Base-by-base conservation (phyloP, 2,797 vertebrate species). In the Anguilla anguilla region DNA sequence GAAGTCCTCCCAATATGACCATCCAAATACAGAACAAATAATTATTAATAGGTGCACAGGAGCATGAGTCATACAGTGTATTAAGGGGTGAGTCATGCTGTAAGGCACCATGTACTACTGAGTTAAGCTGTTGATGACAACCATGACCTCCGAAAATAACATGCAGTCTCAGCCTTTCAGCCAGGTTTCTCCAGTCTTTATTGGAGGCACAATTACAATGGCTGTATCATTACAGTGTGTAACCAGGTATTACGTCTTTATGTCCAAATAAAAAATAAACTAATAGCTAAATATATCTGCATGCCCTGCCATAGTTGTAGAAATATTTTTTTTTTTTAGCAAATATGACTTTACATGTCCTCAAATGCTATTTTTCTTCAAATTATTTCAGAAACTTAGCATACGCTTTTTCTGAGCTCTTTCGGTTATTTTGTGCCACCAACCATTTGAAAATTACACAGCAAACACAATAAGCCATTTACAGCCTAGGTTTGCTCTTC, bases 91-190 rank as follows among this genome's bases (percentile, higher is more conserved):
- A 74, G 55, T 39, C 53, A 84, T 57, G 9, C 22, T 88, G 25
- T 22, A 6, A 28, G 39, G 51, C 22, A 6, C 83, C 3, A 9
- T 67, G n/a, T 49, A 59, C n/a, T 51, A 85, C n/a, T 79, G 72
- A 85, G 13, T 51, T 85, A 64, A 81, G 46, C 72, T 35, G 55
- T 49, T 64, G 77, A 85, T 74, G 69, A 85, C 67, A 77, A 81
- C 25, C 39, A 85, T 51, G 46, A 81, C 83, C 83, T 85, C n/a
- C 22, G 84, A 79, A 88, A 88, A 79, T 81, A 19, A 53, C 55
- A 49, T 55, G 72, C 83, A 88, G 51, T 77, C 39, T 77, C 39
- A 10, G 79, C 28, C 19, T 22, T 25, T 69, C 83, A 31, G 53
- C 51, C 31, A 28, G 31, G 10, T 57, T 84, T 53, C 3, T 51